phyloP scores from a whole-genome alignment of 2,888 invertebrate genomes.

The Cataglyphis albicans region DNA sequence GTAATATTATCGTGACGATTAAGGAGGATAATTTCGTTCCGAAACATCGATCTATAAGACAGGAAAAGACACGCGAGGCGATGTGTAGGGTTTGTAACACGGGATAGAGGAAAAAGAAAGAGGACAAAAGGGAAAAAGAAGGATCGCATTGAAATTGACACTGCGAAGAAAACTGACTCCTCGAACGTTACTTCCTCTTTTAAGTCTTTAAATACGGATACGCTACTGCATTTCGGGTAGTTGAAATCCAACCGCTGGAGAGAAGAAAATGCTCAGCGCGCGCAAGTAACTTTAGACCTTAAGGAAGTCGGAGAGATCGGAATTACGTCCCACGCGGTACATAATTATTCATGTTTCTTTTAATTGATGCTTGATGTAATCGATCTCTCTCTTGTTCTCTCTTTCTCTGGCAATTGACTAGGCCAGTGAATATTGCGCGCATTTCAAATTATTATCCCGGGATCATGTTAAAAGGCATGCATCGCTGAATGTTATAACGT shows the following conservation, averaged over 20 bases:
- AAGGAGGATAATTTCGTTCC: slow-evolving; percentile 57
- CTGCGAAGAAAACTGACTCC: slow-evolving; percentile 72
- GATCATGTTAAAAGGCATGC: slow-evolving; percentile 1
- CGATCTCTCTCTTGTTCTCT: not conserved
- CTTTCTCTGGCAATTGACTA: not conserved
- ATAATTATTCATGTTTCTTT: slow-evolving; percentile 24
- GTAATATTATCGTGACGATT: slow-evolving; percentile 7
- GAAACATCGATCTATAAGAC: slow-evolving; percentile 69
- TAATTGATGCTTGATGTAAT: slow-evolving; percentile 22
- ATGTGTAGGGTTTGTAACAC: slow-evolving; percentile 58
- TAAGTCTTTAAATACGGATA: slow-evolving; percentile 64
- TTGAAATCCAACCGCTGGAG: slow-evolving; percentile 66
- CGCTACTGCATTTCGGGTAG: slow-evolving; percentile 69
- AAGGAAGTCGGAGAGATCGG: slow-evolving; percentile 19
- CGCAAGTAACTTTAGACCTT: slow-evolving; percentile 28
- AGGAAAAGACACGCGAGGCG: slow-evolving; percentile 67
- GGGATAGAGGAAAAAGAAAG: slow-evolving; percentile 3
- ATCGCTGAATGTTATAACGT: slow-evolving; percentile 2
- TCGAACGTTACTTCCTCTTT: slow-evolving; percentile 61
- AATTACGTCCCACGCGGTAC: not conserved
- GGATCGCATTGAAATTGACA: slow-evolving; percentile 71
- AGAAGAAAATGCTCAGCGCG: slow-evolving; percentile 21
- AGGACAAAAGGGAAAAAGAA: slow-evolving; percentile 43
- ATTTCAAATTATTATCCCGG: not conserved
- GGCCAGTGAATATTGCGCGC: not conserved